Evolutionary conservation across 2,888 invertebrate genomes (phyloP), one percentile per base, ranked within the genome.

Genomic region (Lutraria lutraria): DNA sequence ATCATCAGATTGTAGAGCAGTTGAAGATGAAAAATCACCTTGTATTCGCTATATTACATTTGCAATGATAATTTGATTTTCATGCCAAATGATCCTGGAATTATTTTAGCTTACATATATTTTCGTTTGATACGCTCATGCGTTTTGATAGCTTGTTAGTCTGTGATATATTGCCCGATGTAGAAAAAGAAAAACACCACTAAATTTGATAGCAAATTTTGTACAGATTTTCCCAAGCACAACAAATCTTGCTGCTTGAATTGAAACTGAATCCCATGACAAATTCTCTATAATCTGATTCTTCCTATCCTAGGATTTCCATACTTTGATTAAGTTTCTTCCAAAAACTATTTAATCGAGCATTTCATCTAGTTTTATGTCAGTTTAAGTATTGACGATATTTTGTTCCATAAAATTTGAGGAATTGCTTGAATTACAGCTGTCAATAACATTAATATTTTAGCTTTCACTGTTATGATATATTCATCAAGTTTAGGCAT

Each of bases 331-430:
- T 86, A 81, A 86, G 56, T 63, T 68, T 81, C 63, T 86, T 68
- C 21, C 81, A 68, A 81, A 86, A 86, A 52, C 34, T 43, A 68
- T 86, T 43, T 85, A 63, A 86, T 86, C 81, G 81, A 63, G 63
- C 81, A 68, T 68, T 81, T 86, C 86, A 86, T 86, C 86, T 54
- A 84, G 76, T 84, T 76, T 54, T 29, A 84, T 76, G 84, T 84
- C 84, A 72, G 83, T 83, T 83, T 83, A 83, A 83, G 83, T 83
- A 34, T 84, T 84, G 29, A 43, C 76, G 54, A 53, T 72, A 76
- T 84, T 76, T 84, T 52, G 76, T 76, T 53, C 76, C 53, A 31
- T 84, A 72, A 84, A 72, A 76, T 84, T n/a, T 56, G 68, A 19
- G 54, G 54, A 54, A 76, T 53, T 56, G 72, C 31, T 31, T 52